Evolutionary conservation across 2,888 invertebrate genomes (phyloP), one percentile per base, ranked within the genome.

Genomic region (Argyresthia albistria): DNA sequence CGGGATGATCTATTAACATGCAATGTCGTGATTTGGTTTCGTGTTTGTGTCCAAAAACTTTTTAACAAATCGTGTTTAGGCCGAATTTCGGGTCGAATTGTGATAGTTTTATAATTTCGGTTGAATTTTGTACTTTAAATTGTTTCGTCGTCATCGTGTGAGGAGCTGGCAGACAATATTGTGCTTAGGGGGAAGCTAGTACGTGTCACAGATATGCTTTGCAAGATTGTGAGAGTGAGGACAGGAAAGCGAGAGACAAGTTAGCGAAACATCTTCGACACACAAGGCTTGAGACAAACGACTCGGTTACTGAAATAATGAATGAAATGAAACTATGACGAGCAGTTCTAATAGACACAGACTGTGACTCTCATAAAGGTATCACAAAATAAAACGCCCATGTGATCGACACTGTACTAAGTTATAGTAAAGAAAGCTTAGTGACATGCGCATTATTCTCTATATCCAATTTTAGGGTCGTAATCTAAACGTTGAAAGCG

Each of bases 321-420:
- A 79, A 82, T 84, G 84, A 83, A 82, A 86, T 84, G 83, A 76
- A 78, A 75, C 82, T 83, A 86, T 80, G 76, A 80, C 84, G 81
- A 84, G 80, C 84, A 83, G 80, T 69, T 70, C 86, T 86, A 86
- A 82, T 75, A 86, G 81, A 82, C 79, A 84, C 74, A 80, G 83
- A 49, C 42, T 10, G 49, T 84, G 82, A 80, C 73, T 75, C 77
- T 80, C 83, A 83, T 79, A 82, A 86, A 87, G 80, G 87, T 87
- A 87, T 87, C 87, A 87, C 87, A 86, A 87, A 86, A 81, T 82
- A 82, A 86, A 86, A 82, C 87, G 87, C 87, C 86, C 87, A 77
- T 78, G 78, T 81, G 83, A n/a, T 65, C 62, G 71, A 69, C 15
- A 45, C 14, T n/a, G 15, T 14, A 48, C 25, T 46, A 8, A 71